Conservation (phyloP, 2,113 vertebrate genomes). For the Pituophis catenifer region DNA sequence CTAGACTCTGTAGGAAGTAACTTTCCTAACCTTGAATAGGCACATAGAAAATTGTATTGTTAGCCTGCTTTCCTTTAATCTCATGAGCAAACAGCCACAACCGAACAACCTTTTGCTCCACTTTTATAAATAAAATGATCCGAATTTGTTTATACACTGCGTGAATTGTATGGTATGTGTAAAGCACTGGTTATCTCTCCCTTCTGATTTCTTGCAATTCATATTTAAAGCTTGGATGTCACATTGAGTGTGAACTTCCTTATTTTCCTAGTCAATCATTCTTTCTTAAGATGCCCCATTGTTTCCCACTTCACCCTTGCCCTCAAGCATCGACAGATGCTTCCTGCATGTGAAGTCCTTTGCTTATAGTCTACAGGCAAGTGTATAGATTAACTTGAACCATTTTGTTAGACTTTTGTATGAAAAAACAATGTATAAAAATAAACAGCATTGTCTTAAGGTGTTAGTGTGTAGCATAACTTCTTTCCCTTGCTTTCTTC, state of each 20-base stretch:
- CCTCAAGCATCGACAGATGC: slow-evolving; percentile 57
- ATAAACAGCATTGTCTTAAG: slow-evolving; percentile 32
- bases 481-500: slow-evolving; percentile 21
- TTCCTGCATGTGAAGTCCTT: slow-evolving; percentile 51
- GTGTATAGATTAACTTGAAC: slow-evolving; percentile 29
- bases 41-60: not conserved
- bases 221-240: slow-evolving; percentile 15
- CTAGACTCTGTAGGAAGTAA: not conserved
- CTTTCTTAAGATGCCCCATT: slow-evolving; percentile 41
- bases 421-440: slow-evolving; percentile 36
- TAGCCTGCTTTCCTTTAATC: not conserved
- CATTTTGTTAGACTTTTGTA: slow-evolving; percentile 27
- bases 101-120: not conserved
- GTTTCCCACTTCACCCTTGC: slow-evolving; percentile 47
- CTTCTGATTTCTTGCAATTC: slow-evolving; percentile 1
- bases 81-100: not conserved
- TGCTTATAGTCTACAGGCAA: slow-evolving; percentile 20
- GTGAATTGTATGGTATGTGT: not conserved
- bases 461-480: not conserved
- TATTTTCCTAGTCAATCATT: slow-evolving; percentile 52
- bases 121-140: not conserved
- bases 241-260: slow-evolving; percentile 26
- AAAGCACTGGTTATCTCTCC: not conserved
- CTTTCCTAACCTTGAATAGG: not conserved
- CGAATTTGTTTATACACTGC: not conserved